Evolutionary conservation across 2,888 invertebrate genomes (phyloP).

Genomic region (Limnephilus auricula): DNA sequence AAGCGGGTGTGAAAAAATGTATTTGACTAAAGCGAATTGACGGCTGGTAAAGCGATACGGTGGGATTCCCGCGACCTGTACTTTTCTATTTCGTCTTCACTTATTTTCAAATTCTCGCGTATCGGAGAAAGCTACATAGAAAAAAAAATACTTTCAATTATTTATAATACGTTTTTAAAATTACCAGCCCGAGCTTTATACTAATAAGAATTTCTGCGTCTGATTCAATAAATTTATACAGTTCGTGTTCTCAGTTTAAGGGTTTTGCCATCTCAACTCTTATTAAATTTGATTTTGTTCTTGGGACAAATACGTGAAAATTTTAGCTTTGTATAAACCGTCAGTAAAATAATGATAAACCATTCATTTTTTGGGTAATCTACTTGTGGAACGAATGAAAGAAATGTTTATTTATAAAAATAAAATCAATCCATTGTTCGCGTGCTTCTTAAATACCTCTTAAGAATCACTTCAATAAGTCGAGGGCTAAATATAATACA

Average conservation of each 20-base stretch:
- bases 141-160: not conserved
- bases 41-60: slow-evolving; percentile 52
- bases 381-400: not conserved
- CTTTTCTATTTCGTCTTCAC: not conserved
- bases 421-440: not conserved
- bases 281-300: not conserved
- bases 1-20: slow-evolving; percentile 51
- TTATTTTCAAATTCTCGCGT: not conserved
- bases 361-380: not conserved
- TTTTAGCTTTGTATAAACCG: not conserved
- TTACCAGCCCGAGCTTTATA: not conserved
- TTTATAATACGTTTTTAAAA: not conserved
- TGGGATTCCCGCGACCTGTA: slow-evolving; percentile 18
- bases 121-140: not conserved
- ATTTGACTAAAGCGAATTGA: slow-evolving; percentile 46
- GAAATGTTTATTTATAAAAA: not conserved
- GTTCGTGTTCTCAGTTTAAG: not conserved
- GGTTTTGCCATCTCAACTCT: not conserved
- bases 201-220: not conserved
- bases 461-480: not conserved
- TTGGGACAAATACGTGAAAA: not conserved
- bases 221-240: not conserved
- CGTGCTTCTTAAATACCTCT: not conserved
- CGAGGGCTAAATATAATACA: not conserved
- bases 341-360: not conserved